Conservation (phyloP, 2,797 vertebrate genomes). For the Moxostoma hubbsi region DNA sequence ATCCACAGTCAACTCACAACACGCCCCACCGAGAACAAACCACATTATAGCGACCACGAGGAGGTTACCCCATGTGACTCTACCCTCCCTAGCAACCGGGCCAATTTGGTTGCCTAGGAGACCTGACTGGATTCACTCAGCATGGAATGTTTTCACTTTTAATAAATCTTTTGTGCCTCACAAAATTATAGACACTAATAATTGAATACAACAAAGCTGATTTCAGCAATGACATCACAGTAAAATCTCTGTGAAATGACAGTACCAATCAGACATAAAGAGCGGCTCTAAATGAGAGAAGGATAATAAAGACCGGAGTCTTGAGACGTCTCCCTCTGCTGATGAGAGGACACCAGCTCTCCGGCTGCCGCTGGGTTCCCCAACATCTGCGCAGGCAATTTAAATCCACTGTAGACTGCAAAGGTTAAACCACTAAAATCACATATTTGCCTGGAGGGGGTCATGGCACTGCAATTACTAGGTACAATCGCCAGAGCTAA, state of each 20-base stretch:
- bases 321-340: constrained; percentile 64
- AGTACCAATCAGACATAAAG: constrained; percentile 53
- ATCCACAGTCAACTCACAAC: no score
- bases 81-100: no score
- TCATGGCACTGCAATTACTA: constrained; percentile 82
- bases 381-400: constrained; percentile 81
- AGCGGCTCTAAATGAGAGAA: constrained; percentile 68
- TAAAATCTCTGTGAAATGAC: constrained; percentile 3
- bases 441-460: constrained; percentile 84
- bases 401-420: constrained; percentile 72
- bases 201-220: constrained; percentile 48
- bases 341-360: constrained; percentile 70
- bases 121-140: no score
- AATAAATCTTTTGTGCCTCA: constrained; percentile 21
- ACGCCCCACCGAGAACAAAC: no score
- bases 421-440: constrained; percentile 86
- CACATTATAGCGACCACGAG: no score
- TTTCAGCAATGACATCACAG: constrained; percentile 24
- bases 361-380: constrained; percentile 72
- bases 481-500: constrained; percentile 81
- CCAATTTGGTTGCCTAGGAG: no score
- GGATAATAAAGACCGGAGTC: constrained; percentile 71
- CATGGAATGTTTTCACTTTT: neutral
- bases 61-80: no score
- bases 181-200: constrained; percentile 44